Evolutionary conservation across 1,140 invertebrate species (phyloP), one percentile per base, ranked within the genome.

Genomic region (Lepidotrigona ventralis): DNA sequence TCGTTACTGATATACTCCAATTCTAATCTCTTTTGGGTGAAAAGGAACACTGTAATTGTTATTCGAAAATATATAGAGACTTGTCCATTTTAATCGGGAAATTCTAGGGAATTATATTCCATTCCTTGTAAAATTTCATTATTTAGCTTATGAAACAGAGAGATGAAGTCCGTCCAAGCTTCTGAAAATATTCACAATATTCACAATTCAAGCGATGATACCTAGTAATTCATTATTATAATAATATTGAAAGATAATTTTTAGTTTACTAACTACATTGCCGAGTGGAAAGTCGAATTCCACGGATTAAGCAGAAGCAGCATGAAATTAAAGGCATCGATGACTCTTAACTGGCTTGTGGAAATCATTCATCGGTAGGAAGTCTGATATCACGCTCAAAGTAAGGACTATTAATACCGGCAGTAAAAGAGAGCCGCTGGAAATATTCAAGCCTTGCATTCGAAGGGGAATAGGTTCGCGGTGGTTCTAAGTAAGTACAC

Each of bases 351-450:
- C 29, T 64, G 0, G 54, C 11, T 26, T 29, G 17, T 53, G 76
- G 66, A 72, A 63, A 79, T 79, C 58, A 29, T 71, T 71, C 68
- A 26, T 60, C 68, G 81, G 23, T 29, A 78, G 56, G 56, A 39
- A 66, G 66, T 70, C 69, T 78, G 77, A 83, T 83, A 80, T 85
- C 83, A 71, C 72, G 82, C 73, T 88, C 78, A 79, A 87, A 88
- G 86, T 79, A 58, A 81, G 73, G 78, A 88, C 86, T 87, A 87
- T 88, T 88, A 88, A 88, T 88, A 88, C 53, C 66, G 60, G 84
- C 60, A 76, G n/a, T n/a, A n/a, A n/a, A 81, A 81, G 83, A 75
- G 79, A 58, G 83, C 72, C 83, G 83, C 79, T 75, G 72, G 84
- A 73, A 77, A 86, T 85, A 83, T 79, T 79, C 77, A 83, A 83